phyloP scores from a whole-genome alignment of 2,797 vertebrate genomes.

The Manis crassicaudata region DNA sequence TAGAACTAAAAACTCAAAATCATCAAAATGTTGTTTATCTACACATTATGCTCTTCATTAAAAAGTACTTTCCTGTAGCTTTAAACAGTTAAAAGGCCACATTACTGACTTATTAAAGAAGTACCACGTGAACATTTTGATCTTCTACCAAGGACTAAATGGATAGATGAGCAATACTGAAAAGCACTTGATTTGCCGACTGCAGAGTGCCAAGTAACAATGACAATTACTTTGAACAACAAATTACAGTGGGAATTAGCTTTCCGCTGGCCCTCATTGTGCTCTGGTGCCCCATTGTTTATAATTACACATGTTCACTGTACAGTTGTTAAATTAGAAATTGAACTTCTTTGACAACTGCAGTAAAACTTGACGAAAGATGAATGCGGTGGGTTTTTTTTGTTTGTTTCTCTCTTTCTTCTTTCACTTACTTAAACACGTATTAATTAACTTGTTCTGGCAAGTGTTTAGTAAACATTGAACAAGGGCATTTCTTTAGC shows the following conservation, averaged over 20 bases:
- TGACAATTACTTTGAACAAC: conserved; percentile 45
- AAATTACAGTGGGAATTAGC: background rate
- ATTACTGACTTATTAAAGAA: background rate
- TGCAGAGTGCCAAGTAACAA: background rate
- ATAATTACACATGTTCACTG: conserved; percentile 38
- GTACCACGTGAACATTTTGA: background rate
- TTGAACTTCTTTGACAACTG: conserved; percentile 62
- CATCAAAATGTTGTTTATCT: background rate
- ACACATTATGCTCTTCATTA: background rate
- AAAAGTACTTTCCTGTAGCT: conserved; percentile 35
- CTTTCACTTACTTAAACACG: conserved; percentile 71
- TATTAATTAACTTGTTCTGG: conserved; percentile 81
- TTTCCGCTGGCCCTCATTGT: background rate
- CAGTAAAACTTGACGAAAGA: conserved; percentile 70
- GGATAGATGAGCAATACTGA: background rate
- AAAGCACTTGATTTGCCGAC: conserved; percentile 9
- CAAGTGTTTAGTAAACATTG: conserved; percentile 79
- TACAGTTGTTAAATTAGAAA: conserved; percentile 44
- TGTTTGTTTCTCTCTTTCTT: conserved; percentile 37
- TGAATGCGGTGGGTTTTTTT: conserved; percentile 25
- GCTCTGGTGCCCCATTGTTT: conserved; percentile 11
- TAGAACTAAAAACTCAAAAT: conserved; percentile 1
- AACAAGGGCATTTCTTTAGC: conserved; percentile 77
- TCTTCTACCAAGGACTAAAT: background rate
- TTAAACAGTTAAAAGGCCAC: conserved; percentile 40